phyloP scores from a whole-genome alignment of 2,888 invertebrate species.

The Rotaria sp. region DNA sequence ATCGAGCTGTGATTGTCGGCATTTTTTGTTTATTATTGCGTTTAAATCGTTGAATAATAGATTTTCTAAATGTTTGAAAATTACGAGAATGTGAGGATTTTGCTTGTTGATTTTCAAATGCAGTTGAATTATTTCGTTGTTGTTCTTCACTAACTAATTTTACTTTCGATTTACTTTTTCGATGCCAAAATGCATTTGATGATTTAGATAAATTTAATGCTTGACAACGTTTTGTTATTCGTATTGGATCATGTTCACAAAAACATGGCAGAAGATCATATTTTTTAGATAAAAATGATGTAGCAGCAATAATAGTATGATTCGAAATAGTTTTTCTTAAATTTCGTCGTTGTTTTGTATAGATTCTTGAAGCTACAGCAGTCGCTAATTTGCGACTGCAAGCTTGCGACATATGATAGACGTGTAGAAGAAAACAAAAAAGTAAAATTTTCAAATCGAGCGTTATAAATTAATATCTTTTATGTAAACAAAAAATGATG shows the following conservation, averaged over 20 bases:
- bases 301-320: neutral
- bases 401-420: neutral
- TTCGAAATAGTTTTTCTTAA: neutral
- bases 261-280: neutral
- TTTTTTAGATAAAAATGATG: neutral
- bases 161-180: neutral
- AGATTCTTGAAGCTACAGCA: neutral
- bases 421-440: neutral
- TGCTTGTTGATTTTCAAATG: neutral
- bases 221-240: neutral
- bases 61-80: neutral
- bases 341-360: neutral
- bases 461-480: too few relatives aligned
- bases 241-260: neutral
- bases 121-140: neutral
- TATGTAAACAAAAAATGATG: too few relatives aligned
- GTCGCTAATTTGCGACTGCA: neutral
- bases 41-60: neutral
- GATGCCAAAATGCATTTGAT: neutral
- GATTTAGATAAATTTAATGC: neutral
- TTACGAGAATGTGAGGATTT: neutral
- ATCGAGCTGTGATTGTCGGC: neutral
- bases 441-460: neutral
- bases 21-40: neutral
- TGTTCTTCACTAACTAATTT: neutral